Evolutionary conservation across 2,888 invertebrate species (phyloP).

Genomic region (Norana najaformis): DNA sequence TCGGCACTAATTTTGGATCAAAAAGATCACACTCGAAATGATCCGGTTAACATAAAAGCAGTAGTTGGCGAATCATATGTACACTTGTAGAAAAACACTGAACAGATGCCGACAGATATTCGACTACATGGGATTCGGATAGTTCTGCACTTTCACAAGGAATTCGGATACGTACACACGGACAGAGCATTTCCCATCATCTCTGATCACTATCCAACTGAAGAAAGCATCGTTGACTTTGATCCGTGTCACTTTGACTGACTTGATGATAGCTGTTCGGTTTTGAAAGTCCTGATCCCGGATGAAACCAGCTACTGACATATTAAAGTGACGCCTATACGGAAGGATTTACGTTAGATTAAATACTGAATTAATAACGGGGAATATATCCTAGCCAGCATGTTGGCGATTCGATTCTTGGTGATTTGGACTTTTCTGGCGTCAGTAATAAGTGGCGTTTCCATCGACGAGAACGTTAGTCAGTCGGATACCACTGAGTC

Average conservation of each 20-base stretch:
- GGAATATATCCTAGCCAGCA: not conserved
- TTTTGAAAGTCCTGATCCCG: not conserved
- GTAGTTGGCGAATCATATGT: not conserved
- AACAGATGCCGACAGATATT: not conserved
- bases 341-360: not conserved
- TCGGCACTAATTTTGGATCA: not conserved
- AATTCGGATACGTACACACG: too few species aligned
- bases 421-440: not conserved
- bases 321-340: not conserved
- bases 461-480: not conserved
- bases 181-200: too few species aligned
- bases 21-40: not conserved
- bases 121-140: not conserved
- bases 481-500: not conserved
- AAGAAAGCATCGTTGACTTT: too few species aligned
- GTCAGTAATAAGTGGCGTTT: not conserved
- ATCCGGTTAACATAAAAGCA: not conserved
- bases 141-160: not conserved
- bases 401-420: not conserved
- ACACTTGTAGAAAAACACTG: not conserved
- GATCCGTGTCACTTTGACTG: too few species aligned
- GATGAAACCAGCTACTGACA: too few species aligned
- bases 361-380: not conserved
- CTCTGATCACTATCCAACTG: too few species aligned
- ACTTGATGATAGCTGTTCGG: not conserved